Evolutionary conservation across 2,113 vertebrate genomes (phyloP).

Genomic region (Pterocles burchelli): DNA sequence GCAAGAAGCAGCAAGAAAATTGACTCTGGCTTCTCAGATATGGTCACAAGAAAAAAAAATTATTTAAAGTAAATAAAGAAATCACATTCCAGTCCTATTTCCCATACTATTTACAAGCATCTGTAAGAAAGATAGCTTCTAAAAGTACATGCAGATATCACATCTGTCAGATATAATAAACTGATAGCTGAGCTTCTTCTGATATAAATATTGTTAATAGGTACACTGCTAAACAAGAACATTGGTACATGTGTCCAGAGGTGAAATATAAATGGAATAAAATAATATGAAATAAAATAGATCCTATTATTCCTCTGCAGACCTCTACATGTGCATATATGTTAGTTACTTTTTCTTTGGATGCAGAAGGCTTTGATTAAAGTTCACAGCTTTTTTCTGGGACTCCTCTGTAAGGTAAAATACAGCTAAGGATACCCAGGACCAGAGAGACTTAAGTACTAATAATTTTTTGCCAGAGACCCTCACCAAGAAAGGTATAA

Average conservation of each 20-base stretch:
- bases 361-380: background rate
- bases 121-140: background rate
- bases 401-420: background rate
- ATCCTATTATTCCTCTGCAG: background rate
- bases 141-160: background rate
- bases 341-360: background rate
- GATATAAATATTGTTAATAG: background rate
- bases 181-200: background rate
- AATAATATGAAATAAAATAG: background rate
- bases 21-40: background rate
- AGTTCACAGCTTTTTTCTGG: background rate
- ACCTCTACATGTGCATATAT: accelerated
- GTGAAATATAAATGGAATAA: background rate
- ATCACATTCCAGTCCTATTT: background rate
- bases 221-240: background rate
- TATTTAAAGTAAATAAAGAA: background rate
- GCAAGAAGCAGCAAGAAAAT: background rate
- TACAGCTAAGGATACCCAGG: background rate
- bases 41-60: background rate
- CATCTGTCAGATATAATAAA: background rate
- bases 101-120: background rate
- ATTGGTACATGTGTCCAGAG: background rate
- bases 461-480: background rate
- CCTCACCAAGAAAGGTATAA: background rate
- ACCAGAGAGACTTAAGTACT: background rate